Conservation (phyloP, 2,113 vertebrate genomes). For the Periophthalmodon schlosseri region DNA sequence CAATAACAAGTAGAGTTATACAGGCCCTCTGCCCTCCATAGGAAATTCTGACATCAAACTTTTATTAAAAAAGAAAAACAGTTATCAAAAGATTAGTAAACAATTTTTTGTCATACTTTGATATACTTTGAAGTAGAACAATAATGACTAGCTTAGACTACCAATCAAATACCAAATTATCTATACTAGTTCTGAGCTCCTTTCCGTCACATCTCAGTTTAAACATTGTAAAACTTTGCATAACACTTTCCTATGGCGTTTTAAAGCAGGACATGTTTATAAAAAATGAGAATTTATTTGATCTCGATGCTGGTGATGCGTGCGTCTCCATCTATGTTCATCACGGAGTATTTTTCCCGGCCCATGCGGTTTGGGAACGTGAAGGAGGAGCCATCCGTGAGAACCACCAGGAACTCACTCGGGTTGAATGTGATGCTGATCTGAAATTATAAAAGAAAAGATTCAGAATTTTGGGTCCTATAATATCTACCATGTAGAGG, state of each 20-base stretch:
- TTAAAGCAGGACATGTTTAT: constrained; percentile 2
- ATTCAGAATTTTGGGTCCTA: not conserved
- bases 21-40: too few species aligned
- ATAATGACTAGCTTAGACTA: too few species aligned
- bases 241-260: too few species aligned
- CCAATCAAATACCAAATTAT: too few species aligned
- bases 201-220: too few species aligned
- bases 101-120: too few species aligned
- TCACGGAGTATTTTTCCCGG: constrained; percentile 63
- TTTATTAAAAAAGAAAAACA: too few species aligned
- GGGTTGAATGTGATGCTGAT: constrained; percentile 66
- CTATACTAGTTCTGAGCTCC: too few species aligned
- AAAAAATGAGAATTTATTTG: constrained; percentile 50
- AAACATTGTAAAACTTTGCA: not conserved
- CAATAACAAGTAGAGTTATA: too few species aligned
- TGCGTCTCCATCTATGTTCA: constrained; percentile 62
- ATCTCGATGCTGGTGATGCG: constrained; percentile 65
- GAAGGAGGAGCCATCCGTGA: constrained; percentile 69
- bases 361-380: constrained; percentile 76
- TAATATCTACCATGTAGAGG: not conserved
- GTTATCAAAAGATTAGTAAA: too few species aligned
- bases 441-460: constrained; percentile 35
- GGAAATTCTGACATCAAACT: too few species aligned
- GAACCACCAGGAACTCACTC: constrained; percentile 66
- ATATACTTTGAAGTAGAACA: too few species aligned